These are phyloP conservation scores for Periphyllus acericola DNA, from an alignment of 2,888 invertebrate genomes.

Conservation along the genomic window DNA sequence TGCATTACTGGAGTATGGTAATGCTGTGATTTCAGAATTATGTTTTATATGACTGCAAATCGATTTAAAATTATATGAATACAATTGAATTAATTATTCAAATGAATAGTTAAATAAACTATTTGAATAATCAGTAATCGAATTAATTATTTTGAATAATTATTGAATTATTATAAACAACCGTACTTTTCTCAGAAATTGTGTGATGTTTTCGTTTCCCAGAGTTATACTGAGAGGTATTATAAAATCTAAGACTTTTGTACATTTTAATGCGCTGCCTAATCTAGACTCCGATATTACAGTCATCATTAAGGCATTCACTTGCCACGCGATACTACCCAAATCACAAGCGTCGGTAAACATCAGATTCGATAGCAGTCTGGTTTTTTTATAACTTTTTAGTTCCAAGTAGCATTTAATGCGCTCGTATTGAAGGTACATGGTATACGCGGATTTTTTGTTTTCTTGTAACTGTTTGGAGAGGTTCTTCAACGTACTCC, in stretches of 20 bases:
- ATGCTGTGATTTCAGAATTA: too few relatives aligned
- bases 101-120: too few relatives aligned
- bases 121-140: too few relatives aligned
- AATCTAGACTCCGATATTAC: slow-evolving; percentile 12
- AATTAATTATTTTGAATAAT: too few relatives aligned
- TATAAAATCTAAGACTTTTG: not conserved
- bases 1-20: too few relatives aligned
- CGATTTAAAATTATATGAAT: not conserved
- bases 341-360: not conserved
- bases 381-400: not conserved
- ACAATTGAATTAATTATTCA: too few relatives aligned
- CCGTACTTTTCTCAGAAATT: slow-evolving; percentile 39
- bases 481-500: slow-evolving; percentile 8
- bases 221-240: not conserved
- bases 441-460: not conserved
- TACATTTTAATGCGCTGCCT: not conserved
- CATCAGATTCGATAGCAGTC: not conserved
- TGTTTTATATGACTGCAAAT: too few relatives aligned
- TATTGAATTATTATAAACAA: not conserved
- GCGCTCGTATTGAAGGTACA: slow-evolving; percentile 17
- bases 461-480: not conserved
- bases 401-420: slow-evolving; percentile 21
- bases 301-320: slow-evolving; percentile 1
- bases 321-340: slow-evolving; percentile 28
- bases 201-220: slow-evolving; percentile 11